Evolutionary conservation across 2,797 vertebrate species (phyloP).

Genomic region (Ctenopoma multispine): DNA sequence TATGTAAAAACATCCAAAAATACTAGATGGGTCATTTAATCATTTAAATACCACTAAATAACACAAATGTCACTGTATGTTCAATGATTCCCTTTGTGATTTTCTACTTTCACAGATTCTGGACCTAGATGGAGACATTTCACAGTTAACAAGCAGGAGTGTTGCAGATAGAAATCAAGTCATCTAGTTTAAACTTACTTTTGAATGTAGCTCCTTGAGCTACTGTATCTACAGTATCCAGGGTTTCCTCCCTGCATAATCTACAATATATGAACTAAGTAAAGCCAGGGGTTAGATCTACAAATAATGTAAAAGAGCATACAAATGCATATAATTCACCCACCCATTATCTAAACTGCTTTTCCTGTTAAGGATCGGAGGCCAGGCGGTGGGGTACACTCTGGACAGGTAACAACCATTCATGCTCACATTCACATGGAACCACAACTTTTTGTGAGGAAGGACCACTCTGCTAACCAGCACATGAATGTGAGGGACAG

Average conservation of each 20-base stretch:
- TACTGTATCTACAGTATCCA: neutral
- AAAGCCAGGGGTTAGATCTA: neutral
- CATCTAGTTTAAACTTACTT: neutral
- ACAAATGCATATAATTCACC: neutral
- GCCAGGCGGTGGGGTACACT: no score
- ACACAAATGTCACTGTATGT: neutral
- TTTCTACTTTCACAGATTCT: neutral
- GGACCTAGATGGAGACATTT: constrained; percentile 3
- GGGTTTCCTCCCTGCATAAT: neutral
- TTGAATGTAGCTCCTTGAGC: neutral
- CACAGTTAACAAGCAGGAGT: constrained; percentile 10
- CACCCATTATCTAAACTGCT: no score
- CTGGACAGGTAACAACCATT: no score
- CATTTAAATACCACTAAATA: neutral
- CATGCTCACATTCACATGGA: no score
- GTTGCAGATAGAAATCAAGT: neutral
- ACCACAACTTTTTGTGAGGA: no score
- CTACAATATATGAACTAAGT: neutral
- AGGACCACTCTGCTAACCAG: no score
- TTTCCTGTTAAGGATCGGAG: no score
- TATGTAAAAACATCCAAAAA: no score
- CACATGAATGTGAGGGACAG: no score
- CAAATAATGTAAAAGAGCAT: no score
- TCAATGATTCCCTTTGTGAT: neutral
- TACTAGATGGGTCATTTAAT: neutral